These are phyloP conservation scores for Calephelis nemesis DNA, from an alignment of 1,140 invertebrate species.

Conservation along the genomic window DNA sequence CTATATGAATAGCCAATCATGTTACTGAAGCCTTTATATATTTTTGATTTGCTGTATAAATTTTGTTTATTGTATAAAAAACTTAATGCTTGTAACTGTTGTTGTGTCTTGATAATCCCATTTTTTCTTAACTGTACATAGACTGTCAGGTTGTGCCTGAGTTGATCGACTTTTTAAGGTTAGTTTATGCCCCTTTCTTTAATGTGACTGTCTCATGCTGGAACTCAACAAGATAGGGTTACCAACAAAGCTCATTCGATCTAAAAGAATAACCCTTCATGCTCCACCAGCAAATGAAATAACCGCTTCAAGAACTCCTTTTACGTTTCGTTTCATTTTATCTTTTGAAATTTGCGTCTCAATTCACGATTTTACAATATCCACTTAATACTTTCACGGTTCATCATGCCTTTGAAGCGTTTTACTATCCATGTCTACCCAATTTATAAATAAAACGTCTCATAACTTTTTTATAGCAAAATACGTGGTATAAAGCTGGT, in stretches of 20 bases:
- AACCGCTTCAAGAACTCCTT: background rate
- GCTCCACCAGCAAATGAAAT: background rate
- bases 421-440: slow-evolving; percentile 33
- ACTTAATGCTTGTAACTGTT: no score
- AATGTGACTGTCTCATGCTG: no score
- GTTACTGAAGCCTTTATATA: no score
- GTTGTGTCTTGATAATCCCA: no score
- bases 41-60: no score
- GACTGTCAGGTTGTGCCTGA: no score
- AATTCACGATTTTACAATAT: slow-evolving; percentile 11
- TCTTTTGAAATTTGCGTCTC: slow-evolving; percentile 12
- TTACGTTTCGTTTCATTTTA: background rate
- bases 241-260: background rate
- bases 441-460: slow-evolving; percentile 54
- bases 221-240: no score
- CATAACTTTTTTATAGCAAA: slow-evolving; percentile 66
- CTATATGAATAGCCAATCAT: no score
- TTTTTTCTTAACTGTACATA: no score
- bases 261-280: background rate
- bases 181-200: no score
- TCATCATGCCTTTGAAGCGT: slow-evolving; percentile 21
- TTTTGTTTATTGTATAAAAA: no score
- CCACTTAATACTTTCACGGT: slow-evolving; percentile 19
- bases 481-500: slow-evolving; percentile 53
- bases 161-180: no score